A percentile compares a stretch with the other conserved stretches of the same genome.
Evolutionary conservation across 1,140 invertebrate species (phyloP).

Genomic region (Nilaparvata lugens): DNA sequence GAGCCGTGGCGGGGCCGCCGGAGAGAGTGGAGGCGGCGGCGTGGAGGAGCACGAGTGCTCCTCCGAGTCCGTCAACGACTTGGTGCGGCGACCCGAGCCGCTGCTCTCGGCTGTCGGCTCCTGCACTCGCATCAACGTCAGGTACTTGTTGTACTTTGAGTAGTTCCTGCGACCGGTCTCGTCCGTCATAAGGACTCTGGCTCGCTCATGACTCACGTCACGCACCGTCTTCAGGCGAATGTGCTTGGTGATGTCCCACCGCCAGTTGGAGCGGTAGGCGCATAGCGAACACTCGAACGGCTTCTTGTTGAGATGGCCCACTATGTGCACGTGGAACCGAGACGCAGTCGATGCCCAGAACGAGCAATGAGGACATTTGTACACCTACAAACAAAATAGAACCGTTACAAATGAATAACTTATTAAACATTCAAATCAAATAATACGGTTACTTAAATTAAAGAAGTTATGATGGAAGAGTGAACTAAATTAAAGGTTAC

Average conservation of each 20-base stretch:
- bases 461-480: too few relatives aligned
- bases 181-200: constrained; percentile 80
- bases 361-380: constrained; percentile 81
- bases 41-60: constrained; percentile 13
- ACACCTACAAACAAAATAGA: constrained; percentile 38
- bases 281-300: constrained; percentile 93
- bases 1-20: constrained; percentile 14
- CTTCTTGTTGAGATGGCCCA: constrained; percentile 84
- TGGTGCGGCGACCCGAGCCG: constrained; percentile 18
- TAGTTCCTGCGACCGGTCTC: constrained; percentile 85
- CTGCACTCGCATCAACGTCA: constrained; percentile 57
- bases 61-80: constrained; percentile 3
- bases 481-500: too few relatives aligned
- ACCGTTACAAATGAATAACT: too few relatives aligned
- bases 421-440: too few relatives aligned
- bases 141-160: constrained; percentile 83
- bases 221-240: constrained; percentile 78
- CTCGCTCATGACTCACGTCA: constrained; percentile 65
- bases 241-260: constrained; percentile 94
- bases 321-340: constrained; percentile 85
- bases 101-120: constrained; percentile 31
- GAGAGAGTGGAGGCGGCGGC: background rate
- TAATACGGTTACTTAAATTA: too few relatives aligned
- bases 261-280: constrained; percentile 87
- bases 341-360: constrained; percentile 84